phyloP scores from a whole-genome alignment of 1,140 invertebrate species.

The Galleria mellonella region DNA sequence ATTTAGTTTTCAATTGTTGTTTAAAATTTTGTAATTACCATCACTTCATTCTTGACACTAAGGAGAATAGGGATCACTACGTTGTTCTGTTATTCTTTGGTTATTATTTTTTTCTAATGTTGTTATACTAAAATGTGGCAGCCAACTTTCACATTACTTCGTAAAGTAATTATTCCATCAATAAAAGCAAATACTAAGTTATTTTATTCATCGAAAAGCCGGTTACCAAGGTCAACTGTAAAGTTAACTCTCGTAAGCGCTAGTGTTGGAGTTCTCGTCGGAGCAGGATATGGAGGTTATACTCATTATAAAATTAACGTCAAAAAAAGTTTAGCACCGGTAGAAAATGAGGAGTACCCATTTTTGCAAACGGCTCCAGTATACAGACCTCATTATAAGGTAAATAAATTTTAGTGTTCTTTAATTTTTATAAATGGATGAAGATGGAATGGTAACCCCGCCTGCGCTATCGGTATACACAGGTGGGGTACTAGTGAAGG shows the following conservation, averaged over 20 bases:
- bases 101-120: neutral
- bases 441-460: no score
- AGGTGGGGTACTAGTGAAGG: no score
- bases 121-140: conserved; percentile 47
- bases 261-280: conserved; percentile 63
- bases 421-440: neutral
- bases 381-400: conserved; percentile 54
- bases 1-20: no score
- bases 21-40: no score
- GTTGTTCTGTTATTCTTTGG: neutral
- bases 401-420: conserved; percentile 16
- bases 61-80: no score
- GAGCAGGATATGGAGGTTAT: conserved; percentile 66
- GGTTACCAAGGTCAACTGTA: conserved; percentile 44
- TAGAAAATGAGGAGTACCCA: conserved; percentile 42
- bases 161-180: conserved; percentile 41
- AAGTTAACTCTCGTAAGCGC: conserved; percentile 63
- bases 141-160: conserved; percentile 41
- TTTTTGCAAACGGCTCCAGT: conserved; percentile 49
- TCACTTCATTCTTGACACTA: no score
- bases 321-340: conserved; percentile 26
- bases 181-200: conserved; percentile 40
- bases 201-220: conserved; percentile 49
- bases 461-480: no score
- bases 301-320: conserved; percentile 68